These are phyloP conservation scores for Pseudopipra pipra DNA, from an alignment of 2,113 vertebrate species.

Conservation along the genomic window DNA sequence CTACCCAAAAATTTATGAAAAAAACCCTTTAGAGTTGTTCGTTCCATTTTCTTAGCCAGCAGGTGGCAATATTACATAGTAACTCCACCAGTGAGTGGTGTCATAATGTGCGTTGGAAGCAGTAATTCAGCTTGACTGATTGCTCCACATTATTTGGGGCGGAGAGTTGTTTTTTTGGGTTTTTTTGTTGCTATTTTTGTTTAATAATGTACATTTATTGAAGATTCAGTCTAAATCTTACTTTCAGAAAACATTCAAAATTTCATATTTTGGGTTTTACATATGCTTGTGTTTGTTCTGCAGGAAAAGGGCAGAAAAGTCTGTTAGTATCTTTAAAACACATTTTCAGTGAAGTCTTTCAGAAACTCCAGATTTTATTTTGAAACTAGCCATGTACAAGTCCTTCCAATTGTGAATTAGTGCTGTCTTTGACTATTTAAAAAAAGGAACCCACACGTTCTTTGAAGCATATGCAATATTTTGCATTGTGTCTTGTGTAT, in stretches of 20 bases:
- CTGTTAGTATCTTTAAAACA: background rate
- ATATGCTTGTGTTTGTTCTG: background rate
- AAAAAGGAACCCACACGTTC: background rate
- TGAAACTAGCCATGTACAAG: background rate
- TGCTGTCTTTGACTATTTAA: background rate
- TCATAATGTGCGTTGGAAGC: fast-evolving
- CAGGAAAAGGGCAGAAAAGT: background rate
- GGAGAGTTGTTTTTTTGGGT: background rate
- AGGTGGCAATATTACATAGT: constrained; percentile 10
- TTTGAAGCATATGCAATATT: background rate
- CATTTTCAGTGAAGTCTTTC: background rate
- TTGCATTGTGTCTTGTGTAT: background rate
- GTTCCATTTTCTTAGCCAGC: background rate
- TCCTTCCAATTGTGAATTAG: background rate
- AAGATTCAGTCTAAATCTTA: background rate
- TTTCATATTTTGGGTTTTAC: background rate
- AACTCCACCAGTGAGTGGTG: background rate
- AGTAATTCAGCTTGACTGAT: background rate
- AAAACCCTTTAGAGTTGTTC: background rate
- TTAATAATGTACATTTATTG: background rate
- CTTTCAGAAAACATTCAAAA: background rate
- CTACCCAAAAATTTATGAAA: background rate
- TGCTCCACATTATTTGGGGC: background rate
- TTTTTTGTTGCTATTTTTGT: no score
- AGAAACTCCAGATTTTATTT: background rate